A percentile compares a stretch with the other conserved stretches of the same genome.
Conservation (phyloP, 2,888 invertebrate species). For the Emmelina monodactyla region DNA sequence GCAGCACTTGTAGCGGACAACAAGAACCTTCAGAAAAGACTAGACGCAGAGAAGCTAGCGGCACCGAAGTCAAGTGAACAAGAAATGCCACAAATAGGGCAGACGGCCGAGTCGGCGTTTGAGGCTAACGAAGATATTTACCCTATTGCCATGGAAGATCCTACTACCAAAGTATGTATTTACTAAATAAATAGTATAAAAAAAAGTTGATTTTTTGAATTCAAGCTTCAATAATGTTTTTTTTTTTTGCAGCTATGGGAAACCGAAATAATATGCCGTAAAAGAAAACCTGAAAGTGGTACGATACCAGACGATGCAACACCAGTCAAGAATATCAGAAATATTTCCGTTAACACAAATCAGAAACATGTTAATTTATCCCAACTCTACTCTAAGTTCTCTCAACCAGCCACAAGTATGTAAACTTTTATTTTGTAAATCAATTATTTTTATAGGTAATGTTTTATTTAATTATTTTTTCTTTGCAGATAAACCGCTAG, state of each 20-base stretch:
- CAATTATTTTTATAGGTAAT: constrained; percentile 2
- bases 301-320: constrained; percentile 34
- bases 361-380: constrained; percentile 59
- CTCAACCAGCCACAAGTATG: constrained; percentile 53
- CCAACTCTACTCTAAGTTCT: constrained; percentile 56
- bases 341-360: constrained; percentile 46
- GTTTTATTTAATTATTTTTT: not conserved
- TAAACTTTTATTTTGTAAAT: constrained; percentile 10
- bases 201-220: not conserved
- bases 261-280: constrained; percentile 47
- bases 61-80: constrained; percentile 41
- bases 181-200: not conserved
- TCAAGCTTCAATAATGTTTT: constrained; percentile 3
- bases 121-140: constrained; percentile 36
- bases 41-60: constrained; percentile 41
- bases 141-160: constrained; percentile 56
- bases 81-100: constrained; percentile 26
- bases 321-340: constrained; percentile 50
- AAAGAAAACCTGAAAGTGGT: constrained; percentile 47
- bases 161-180: constrained; percentile 37
- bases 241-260: constrained; percentile 44
- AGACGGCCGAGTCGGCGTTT: constrained; percentile 33
- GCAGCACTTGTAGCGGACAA: constrained; percentile 43
- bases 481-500: constrained; percentile 49
- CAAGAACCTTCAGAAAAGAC: constrained; percentile 39